Evolutionary conservation across 2,888 invertebrate species (phyloP), one percentile per base, ranked within the genome.

Genomic region (Plagodis pulveraria): DNA sequence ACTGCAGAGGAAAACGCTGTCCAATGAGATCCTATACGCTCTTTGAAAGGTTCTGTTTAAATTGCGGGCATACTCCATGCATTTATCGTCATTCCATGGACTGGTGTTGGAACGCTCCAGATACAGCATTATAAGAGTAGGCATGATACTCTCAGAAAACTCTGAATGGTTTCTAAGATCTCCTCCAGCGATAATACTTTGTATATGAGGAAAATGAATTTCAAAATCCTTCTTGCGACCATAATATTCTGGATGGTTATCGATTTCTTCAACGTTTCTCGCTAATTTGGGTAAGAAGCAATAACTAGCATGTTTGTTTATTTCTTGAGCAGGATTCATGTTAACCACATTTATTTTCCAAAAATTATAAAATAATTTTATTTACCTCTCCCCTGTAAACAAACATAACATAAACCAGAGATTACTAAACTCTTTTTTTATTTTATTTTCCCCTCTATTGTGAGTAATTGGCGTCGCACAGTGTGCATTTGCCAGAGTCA

Each of bases 251-350:
- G 65, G 56, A 42, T 86, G 86, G 55, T 68, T 65, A 46, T 80
- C 74, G 48, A 70, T 64, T 70, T 86, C 87, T 59, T 88, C 81
- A 48, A 74, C 72, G 54, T 84, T 82, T 70, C 74, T 83, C 32
- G 74, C 60, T 41, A 91, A 80, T 74, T 81, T 87, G 7, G 79
- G 76, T 48, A 90, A 42, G 51, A 81, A 69, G 66, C 87, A 90
- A 54, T 66, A 62, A 56, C 73, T 73, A 41, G 81, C 72, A 42
- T 62, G 62, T 53, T 74, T 64, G 50, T 72, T 66, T 46, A 81
- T 58, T 59, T 68, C 71, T 9, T 61, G 50, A n/a, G 58, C 63
- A 9, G 38, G 50, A 4, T 71, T 62, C 75, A 77, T 77, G 52
- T 56, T 54, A 36, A 22, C 36, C 64, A 60, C 56, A n/a, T n/a